Base-by-base conservation (phyloP, 1,140 invertebrate species). In the Dryas iulia region DNA sequence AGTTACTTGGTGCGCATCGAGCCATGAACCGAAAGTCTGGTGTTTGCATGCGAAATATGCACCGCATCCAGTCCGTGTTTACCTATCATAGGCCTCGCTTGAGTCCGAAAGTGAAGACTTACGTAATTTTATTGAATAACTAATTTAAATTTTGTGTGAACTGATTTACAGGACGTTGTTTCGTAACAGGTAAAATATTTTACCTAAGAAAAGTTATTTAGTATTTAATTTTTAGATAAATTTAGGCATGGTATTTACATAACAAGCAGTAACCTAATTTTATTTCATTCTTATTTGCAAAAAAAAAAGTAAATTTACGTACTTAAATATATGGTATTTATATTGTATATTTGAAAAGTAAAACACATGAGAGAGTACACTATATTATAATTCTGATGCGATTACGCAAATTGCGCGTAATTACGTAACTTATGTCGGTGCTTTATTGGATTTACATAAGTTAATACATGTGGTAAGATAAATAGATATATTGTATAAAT, bases 1-100 rank as follows among this genome's bases (percentile, higher is more conserved):
- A 87, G 87, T 91, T 84, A 82, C 89, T 84, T 91, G 87, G 81
- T 86, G 89, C 78, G 89, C 86, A 91, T 90, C 89, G 89, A 89
- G 79, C 82, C 87, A 87, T 90, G 85, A 90, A 91, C 89, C 87
- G 89, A 91, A 91, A 90, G 89, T 91, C 80, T 84, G 82, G 81
- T 84, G 87, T 89, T 86, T 86, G 86, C 86, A 86, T 87, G 89
- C 89, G 81, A 89, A 91, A 86, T 84, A 75, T 71, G 72, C 75
- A 77, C 52, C 64, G 72, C 73, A 83, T 80, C 81, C 89, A 91
- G 89, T 91, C 72, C 64, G 86, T 77, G 76, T 84, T 81, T 79
- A 84, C 74, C 82, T 76, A 81, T 77, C 81, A 78, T 70, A 72
- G 74, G 77, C 66, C 73, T 68, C 80, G 73, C 78, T 84, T 77